These are phyloP conservation scores for Pocota personata DNA, from an alignment of 2,888 invertebrate species.

Conservation along the genomic window DNA sequence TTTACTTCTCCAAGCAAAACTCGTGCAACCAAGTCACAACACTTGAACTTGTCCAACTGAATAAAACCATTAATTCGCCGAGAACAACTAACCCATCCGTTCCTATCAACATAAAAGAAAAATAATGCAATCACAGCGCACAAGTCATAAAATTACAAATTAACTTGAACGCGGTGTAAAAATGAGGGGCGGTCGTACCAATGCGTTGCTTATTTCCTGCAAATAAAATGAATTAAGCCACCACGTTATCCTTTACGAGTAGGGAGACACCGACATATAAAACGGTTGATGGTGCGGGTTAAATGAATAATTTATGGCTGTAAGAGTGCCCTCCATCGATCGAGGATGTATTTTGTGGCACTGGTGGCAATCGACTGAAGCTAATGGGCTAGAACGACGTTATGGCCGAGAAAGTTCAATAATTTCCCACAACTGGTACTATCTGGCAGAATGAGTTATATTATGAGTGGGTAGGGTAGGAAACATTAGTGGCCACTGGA, in stretches of 20 bases:
- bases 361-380: constrained; percentile 48
- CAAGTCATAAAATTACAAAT: constrained; percentile 45
- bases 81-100: not conserved
- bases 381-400: constrained; percentile 50
- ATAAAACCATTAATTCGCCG: not conserved
- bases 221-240: not conserved
- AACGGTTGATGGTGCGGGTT: constrained; percentile 8
- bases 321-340: constrained; percentile 37
- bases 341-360: not conserved
- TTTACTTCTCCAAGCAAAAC: not conserved
- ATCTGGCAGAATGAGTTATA: not conserved
- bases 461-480: not conserved
- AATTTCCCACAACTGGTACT: constrained; percentile 31
- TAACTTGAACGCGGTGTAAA: constrained; percentile 30
- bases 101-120: not conserved
- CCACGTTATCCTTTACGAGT: not conserved
- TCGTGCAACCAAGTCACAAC: not conserved
- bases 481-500: constrained; percentile 5
- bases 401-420: constrained; percentile 51
- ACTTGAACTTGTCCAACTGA: constrained; percentile 16
- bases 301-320: constrained; percentile 65
- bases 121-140: constrained; percentile 31
- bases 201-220: not conserved
- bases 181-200: not conserved
- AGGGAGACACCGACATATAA: not conserved